Evolutionary conservation across 2,797 vertebrate genomes (phyloP).

Genomic region (Pangasius djambal): DNA sequence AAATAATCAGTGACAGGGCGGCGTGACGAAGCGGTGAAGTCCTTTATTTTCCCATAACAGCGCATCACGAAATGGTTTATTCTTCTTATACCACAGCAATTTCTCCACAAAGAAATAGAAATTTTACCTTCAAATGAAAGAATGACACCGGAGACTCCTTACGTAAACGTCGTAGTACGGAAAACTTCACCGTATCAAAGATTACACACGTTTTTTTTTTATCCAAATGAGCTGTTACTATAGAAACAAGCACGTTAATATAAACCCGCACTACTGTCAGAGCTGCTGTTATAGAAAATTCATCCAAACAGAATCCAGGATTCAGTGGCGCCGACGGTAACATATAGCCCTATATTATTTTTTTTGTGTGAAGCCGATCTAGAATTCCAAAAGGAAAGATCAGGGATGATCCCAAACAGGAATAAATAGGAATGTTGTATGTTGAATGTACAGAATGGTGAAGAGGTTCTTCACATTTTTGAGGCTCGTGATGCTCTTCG

Average conservation of each 20-base stretch:
- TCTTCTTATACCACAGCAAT: too few species aligned
- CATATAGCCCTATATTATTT: too few species aligned
- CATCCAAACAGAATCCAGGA: neutral
- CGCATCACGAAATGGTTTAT: neutral
- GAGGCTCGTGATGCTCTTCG: neutral
- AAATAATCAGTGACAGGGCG: neutral
- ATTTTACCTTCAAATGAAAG: too few species aligned
- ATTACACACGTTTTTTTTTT: neutral
- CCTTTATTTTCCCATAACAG: neutral
- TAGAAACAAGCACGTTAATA: neutral
- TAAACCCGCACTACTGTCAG: neutral
- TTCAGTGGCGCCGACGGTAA: neutral
- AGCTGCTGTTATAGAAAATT: neutral
- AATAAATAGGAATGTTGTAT: neutral
- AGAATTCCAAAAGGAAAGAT: neutral
- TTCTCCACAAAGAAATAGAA: too few species aligned
- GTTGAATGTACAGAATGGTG: neutral
- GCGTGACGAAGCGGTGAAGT: neutral
- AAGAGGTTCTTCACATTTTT: neutral
- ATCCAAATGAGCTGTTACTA: neutral
- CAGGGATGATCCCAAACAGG: neutral
- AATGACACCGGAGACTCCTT: neutral
- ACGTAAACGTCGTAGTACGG: neutral
- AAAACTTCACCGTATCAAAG: neutral
- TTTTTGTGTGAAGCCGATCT: too few species aligned